These are phyloP conservation scores for Hydrocynus forskahlii DNA, from an alignment of 2,797 vertebrate genomes.

Conservation along the genomic window DNA sequence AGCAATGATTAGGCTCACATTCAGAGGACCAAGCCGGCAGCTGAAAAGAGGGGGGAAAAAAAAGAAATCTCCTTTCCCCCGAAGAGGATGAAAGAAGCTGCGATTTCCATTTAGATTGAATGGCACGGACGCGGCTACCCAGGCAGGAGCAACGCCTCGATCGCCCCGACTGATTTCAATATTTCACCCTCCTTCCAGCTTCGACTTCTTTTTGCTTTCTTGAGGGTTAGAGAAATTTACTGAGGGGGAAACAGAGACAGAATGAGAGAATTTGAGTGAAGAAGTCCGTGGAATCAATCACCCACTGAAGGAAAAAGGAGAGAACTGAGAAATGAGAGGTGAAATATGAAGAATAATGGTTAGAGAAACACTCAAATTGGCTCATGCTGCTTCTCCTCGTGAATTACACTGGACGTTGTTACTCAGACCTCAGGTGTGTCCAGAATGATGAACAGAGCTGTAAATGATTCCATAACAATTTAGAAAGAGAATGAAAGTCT, in stretches of 20 bases:
- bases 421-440: no score
- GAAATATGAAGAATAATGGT: background rate
- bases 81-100: slow-evolving; percentile 34
- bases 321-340: background rate
- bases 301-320: background rate
- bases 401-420: background rate
- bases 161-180: slow-evolving; percentile 19
- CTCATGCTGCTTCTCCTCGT: background rate
- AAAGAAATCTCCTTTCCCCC: slow-evolving; percentile 5
- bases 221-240: slow-evolving; percentile 16
- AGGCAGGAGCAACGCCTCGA: slow-evolving; percentile 8
- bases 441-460: no score
- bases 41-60: background rate
- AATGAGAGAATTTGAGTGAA: background rate
- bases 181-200: background rate
- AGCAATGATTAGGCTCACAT: background rate
- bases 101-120: slow-evolving; percentile 59
- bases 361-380: background rate
- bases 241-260: background rate
- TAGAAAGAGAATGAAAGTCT: no score
- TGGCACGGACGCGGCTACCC: slow-evolving; percentile 33
- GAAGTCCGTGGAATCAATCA: slow-evolving; percentile 32
- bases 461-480: no score
- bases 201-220: background rate
- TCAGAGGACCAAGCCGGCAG: background rate